phyloP scores from a whole-genome alignment of 2,797 vertebrate genomes.

The Phoeniculus purpureus region DNA sequence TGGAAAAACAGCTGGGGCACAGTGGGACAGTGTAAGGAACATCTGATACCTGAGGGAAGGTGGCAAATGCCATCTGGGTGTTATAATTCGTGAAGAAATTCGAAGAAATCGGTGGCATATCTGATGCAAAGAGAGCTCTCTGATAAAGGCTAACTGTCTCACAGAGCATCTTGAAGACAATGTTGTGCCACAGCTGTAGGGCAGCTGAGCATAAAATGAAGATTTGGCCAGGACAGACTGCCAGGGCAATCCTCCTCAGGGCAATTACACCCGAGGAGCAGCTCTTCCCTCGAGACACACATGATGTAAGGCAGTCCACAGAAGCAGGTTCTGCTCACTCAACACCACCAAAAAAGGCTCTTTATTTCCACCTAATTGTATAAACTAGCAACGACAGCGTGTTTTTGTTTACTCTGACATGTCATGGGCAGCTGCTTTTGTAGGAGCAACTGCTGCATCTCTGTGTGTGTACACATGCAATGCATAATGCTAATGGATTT shows the following conservation, averaged over 20 bases:
- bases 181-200: not conserved
- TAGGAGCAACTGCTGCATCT: not conserved
- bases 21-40: not conserved
- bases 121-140: not conserved
- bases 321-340: not conserved
- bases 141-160: not conserved
- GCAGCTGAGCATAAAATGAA: not conserved
- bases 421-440: not conserved
- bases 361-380: not conserved
- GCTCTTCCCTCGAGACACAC: not conserved
- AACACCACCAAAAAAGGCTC: not conserved
- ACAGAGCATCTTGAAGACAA: not conserved
- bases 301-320: not conserved
- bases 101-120: not conserved
- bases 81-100: not conserved
- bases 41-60: not conserved
- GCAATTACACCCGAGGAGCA: not conserved
- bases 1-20: not conserved
- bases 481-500: not conserved
- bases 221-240: not conserved
- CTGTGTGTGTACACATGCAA: not conserved
- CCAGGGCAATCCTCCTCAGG: not conserved
- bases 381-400: not conserved
- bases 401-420: not conserved
- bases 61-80: not conserved